Evolutionary conservation across 2,113 vertebrate genomes (phyloP).

Genomic region (Cryptotis parvus): DNA sequence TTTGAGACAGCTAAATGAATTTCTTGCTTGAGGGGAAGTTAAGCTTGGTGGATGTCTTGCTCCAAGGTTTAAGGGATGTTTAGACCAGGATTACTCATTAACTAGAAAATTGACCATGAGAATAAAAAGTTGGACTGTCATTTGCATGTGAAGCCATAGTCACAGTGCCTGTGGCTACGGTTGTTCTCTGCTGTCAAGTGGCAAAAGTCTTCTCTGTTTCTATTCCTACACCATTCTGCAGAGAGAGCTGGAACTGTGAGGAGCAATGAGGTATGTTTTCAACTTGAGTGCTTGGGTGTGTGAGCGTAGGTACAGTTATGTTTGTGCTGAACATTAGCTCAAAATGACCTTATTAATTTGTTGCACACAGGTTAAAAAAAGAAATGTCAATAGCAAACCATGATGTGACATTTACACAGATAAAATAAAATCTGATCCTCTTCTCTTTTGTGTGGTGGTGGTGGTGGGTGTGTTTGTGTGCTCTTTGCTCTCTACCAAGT

Average conservation of each 20-base stretch:
- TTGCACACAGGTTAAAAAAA: background rate
- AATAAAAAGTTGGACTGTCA: background rate
- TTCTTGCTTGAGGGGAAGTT: too few relatives aligned
- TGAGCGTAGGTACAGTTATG: background rate
- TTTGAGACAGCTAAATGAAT: too few relatives aligned
- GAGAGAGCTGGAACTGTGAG: background rate
- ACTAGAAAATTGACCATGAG: conserved; percentile 46
- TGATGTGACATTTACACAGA: background rate
- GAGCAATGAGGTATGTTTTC: conserved; percentile 64
- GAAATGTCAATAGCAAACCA: background rate
- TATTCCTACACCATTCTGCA: background rate
- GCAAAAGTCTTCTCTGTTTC: background rate
- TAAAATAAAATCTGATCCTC: background rate
- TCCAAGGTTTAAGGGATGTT: background rate
- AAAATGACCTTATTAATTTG: background rate
- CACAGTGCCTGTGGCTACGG: background rate
- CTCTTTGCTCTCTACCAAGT: background rate
- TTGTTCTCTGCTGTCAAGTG: too few relatives aligned
- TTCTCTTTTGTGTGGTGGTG: background rate
- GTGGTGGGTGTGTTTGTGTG: background rate
- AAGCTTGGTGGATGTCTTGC: background rate
- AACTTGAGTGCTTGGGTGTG: background rate
- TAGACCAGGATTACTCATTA: conserved; percentile 73
- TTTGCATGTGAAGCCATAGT: conserved; percentile 41
- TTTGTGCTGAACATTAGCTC: background rate